phyloP scores from a whole-genome alignment of 2,888 invertebrate species.

The Drosophila algonquin region DNA sequence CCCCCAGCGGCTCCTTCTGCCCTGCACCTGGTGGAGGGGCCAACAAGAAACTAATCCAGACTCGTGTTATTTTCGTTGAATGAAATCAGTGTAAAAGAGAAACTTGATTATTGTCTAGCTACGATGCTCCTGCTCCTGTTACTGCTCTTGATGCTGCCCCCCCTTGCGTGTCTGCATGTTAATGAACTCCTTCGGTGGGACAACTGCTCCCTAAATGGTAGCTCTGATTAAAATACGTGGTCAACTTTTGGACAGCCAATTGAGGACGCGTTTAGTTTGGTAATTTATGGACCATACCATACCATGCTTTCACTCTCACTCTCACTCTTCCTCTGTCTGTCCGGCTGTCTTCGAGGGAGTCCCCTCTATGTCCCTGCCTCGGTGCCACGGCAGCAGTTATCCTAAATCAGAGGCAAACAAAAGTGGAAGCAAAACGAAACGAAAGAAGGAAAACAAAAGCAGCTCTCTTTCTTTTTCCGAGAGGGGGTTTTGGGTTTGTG shows the following conservation, averaged over 20 bases:
- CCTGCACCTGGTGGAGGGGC: constrained; percentile 9
- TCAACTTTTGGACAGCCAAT: constrained; percentile 78
- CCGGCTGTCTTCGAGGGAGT: not conserved
- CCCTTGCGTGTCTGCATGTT: constrained; percentile 59
- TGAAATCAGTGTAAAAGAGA: constrained; percentile 65
- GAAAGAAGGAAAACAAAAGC: constrained; percentile 47
- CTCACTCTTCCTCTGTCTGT: constrained; percentile 4
- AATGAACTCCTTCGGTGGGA: constrained; percentile 49
- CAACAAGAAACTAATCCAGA: constrained; percentile 67
- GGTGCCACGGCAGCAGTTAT: constrained; percentile 12
- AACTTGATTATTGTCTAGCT: constrained; percentile 71
- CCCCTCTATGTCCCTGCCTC: not conserved
- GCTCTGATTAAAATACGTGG: constrained; percentile 80
- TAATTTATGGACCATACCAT: constrained; percentile 72
- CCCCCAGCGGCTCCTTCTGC: not conserved
- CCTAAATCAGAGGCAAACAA: constrained; percentile 38
- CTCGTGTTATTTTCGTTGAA: constrained; percentile 67
- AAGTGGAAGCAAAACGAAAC: constrained; percentile 54
- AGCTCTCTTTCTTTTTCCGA: constrained; percentile 3
- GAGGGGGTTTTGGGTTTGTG: not conserved
- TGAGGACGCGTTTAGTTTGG: constrained; percentile 77
- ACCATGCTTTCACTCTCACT: constrained; percentile 4
- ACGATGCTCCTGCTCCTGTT: not conserved
- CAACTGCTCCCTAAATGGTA: constrained; percentile 24
- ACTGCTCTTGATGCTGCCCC: not conserved